Percentiles rank a stretch among this genome's conserved stretches.
Evolutionary conservation across 2,113 vertebrate genomes (phyloP).

Genomic region (Conger conger): DNA sequence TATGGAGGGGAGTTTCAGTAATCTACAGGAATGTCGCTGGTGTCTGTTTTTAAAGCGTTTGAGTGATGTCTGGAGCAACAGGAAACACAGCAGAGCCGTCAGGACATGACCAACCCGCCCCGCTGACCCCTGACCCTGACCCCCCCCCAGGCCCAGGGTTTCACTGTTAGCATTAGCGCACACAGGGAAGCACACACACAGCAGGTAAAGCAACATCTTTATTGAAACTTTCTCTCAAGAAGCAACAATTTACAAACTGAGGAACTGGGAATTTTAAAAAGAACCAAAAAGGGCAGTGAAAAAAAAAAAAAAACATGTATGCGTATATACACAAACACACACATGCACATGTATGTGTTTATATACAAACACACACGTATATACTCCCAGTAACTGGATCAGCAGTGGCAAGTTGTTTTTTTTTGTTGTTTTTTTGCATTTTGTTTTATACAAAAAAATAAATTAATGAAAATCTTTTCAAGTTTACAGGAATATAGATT

Average conservation of each 20-base stretch:
- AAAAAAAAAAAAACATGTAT: conserved; percentile 35
- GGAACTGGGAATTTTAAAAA: conserved; percentile 58
- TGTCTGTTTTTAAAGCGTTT: too few species aligned
- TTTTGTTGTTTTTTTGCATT: conserved; percentile 47
- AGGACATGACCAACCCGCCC: too few species aligned
- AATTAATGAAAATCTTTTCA: conserved; percentile 75
- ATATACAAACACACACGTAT: conserved; percentile 30
- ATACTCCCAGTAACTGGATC: conserved; percentile 65
- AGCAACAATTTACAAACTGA: conserved; percentile 75
- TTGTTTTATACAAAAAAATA: conserved; percentile 72
- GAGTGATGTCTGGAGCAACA: too few species aligned
- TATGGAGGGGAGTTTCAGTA: too few species aligned
- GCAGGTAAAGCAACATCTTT: conserved; percentile 72
- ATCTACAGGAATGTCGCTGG: too few species aligned
- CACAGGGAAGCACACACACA: conserved; percentile 35
- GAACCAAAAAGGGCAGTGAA: conserved; percentile 62
- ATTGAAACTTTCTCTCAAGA: conserved; percentile 73
- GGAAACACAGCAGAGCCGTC: too few species aligned
- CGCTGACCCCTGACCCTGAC: too few species aligned
- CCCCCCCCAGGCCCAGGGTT: conserved; percentile 1
- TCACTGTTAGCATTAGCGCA: not conserved
- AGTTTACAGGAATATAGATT: conserved; percentile 75
- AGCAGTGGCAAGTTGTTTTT: conserved; percentile 64
- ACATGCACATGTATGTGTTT: conserved; percentile 15
- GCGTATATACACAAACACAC: too few species aligned